These are phyloP conservation scores for Melanostoma scalare DNA, from an alignment of 2,888 invertebrate genomes.

Conservation along the genomic window DNA sequence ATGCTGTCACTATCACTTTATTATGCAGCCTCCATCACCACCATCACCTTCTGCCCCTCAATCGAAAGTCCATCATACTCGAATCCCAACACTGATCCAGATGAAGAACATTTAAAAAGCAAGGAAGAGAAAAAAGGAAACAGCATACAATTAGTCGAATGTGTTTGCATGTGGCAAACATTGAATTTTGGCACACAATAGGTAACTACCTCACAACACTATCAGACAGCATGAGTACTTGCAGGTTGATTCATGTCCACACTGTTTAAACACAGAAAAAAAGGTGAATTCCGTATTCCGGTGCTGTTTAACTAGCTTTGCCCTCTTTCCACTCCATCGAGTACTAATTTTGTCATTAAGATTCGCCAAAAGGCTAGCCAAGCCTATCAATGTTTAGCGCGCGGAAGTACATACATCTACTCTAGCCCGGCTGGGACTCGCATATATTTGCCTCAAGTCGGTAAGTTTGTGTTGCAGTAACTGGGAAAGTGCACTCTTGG, in stretches of 20 bases:
- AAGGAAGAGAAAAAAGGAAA: constrained; percentile 11
- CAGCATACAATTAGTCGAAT: constrained; percentile 59
- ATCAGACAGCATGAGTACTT: constrained; percentile 17
- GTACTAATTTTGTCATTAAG: constrained; percentile 70
- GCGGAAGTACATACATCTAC: background rate
- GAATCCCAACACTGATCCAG: constrained; percentile 19
- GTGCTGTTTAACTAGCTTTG: constrained; percentile 37
- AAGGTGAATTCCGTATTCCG: constrained; percentile 51
- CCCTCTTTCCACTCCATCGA: constrained; percentile 65
- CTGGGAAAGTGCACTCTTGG: constrained; percentile 58
- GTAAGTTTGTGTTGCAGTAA: constrained; percentile 38
- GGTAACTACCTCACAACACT: background rate
- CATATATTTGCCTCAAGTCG: constrained; percentile 18
- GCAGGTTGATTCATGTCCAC: constrained; percentile 42
- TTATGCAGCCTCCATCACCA: background rate
- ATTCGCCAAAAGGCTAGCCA: constrained; percentile 46
- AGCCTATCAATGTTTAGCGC: constrained; percentile 41
- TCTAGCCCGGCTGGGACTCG: background rate
- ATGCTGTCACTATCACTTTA: constrained; percentile 1
- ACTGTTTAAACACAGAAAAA: constrained; percentile 19
- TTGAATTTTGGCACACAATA: constrained; percentile 48
- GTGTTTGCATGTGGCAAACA: constrained; percentile 67
- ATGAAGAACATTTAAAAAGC: background rate
- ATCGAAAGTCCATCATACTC: constrained; percentile 19
- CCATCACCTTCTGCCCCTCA: background rate